These are phyloP conservation scores for Antechinus stuartii DNA, from an alignment of 2,113 vertebrate genomes.

Conservation along the genomic window DNA sequence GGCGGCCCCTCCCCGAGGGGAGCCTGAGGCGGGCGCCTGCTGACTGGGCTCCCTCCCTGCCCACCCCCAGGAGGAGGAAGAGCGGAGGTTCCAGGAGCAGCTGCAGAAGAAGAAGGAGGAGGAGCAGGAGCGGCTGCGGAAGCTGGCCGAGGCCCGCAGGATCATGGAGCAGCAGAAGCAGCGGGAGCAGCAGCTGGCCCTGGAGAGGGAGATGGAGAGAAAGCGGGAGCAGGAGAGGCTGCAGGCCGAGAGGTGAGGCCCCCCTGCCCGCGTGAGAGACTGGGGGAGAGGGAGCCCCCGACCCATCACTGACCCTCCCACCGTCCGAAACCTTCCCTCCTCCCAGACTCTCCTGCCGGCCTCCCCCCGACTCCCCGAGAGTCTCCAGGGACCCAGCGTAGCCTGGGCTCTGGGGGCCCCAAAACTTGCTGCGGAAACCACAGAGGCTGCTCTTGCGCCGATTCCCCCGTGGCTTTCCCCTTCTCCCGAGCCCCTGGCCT, in stretches of 20 bases:
- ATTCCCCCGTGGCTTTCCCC: too few relatives aligned
- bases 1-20: too few relatives aligned
- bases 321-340: too few relatives aligned
- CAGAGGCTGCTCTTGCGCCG: too few relatives aligned
- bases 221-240: slow-evolving; percentile 83
- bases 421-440: too few relatives aligned
- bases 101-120: slow-evolving; percentile 89
- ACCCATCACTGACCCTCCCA: too few relatives aligned
- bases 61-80: slow-evolving; percentile 87
- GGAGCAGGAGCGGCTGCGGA: slow-evolving; percentile 90
- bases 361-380: too few relatives aligned
- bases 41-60: background rate
- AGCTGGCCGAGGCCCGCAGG: slow-evolving; percentile 87
- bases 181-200: slow-evolving; percentile 81
- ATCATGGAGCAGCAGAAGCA: slow-evolving; percentile 89
- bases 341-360: too few relatives aligned
- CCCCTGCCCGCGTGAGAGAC: accelerated
- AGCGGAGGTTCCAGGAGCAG: slow-evolving; percentile 88
- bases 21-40: too few relatives aligned
- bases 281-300: background rate
- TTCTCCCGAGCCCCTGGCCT: too few relatives aligned
- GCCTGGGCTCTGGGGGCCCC: too few relatives aligned
- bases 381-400: too few relatives aligned
- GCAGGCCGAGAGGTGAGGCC: slow-evolving; percentile 81
- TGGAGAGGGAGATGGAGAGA: slow-evolving; percentile 86